A percentile compares a stretch with the other conserved stretches of the same genome.
Conservation (phyloP, 1,140 invertebrate species). For the Microvelia longipes region DNA sequence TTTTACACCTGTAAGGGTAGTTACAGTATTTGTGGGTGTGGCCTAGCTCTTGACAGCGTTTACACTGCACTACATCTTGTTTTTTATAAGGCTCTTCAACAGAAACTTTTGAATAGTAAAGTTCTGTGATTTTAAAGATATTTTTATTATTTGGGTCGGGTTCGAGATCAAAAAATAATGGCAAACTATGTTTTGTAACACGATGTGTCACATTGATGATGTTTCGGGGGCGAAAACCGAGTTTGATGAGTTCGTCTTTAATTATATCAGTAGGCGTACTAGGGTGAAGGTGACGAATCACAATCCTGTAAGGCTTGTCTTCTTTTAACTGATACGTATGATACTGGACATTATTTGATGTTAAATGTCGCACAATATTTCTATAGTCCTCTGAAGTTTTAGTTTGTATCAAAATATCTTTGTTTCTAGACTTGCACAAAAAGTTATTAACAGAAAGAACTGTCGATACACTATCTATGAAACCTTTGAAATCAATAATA, state of each 20-base stretch:
- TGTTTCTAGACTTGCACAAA: not conserved
- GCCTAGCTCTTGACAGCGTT: constrained; percentile 27
- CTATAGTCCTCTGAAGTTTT: too few species aligned
- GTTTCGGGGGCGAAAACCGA: constrained; percentile 3
- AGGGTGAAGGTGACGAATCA: constrained; percentile 25
- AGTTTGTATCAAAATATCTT: not conserved
- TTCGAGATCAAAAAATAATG: constrained; percentile 26
- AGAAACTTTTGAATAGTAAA: constrained; percentile 21
- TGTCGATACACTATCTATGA: not conserved
- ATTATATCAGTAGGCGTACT: constrained; percentile 21
- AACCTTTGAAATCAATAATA: not conserved
- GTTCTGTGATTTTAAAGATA: too few species aligned
- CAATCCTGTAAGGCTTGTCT: constrained; percentile 25
- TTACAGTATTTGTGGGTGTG: constrained; percentile 28
- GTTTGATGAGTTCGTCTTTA: constrained; percentile 19
- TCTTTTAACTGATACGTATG: constrained; percentile 28
- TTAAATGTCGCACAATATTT: not conserved
- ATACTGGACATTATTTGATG: constrained; percentile 7
- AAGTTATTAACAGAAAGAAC: not conserved
- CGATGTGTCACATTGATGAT: constrained; percentile 5
- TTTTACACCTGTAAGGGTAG: constrained; percentile 24
- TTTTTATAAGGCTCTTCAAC: constrained; percentile 23
- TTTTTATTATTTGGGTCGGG: constrained; percentile 23
- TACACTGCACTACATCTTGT: constrained; percentile 21
- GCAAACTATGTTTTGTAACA: constrained; percentile 20